These are phyloP conservation scores for Agriopis marginaria DNA, from an alignment of 2,888 invertebrate species.

Conservation along the genomic window DNA sequence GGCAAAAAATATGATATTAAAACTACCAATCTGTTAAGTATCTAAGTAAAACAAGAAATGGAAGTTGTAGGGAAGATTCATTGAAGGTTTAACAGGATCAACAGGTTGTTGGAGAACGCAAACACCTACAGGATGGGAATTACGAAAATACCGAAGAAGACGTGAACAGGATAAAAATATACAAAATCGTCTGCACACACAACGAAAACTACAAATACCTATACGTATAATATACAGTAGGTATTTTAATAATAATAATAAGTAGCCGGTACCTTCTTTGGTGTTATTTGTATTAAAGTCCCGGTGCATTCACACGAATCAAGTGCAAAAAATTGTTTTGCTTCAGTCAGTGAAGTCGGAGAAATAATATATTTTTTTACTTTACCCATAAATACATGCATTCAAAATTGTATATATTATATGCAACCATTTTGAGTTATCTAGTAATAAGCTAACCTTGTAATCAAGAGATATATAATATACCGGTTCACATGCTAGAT, in stretches of 20 bases:
- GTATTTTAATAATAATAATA: neutral
- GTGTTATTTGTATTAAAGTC: conserved; percentile 19
- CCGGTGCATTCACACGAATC: conserved; percentile 28
- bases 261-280: neutral
- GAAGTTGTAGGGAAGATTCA: neutral
- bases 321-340: conserved; percentile 53
- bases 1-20: no score
- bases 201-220: neutral
- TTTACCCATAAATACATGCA: neutral
- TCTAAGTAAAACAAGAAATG: neutral
- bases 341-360: conserved; percentile 29
- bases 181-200: neutral
- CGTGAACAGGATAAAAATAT: no score
- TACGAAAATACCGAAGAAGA: no score
- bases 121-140: neutral
- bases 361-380: conserved; percentile 8
- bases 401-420: neutral
- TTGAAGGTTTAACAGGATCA: neutral
- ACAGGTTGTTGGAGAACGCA: neutral
- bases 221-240: neutral
- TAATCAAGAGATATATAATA: neutral
- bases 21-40: no score
- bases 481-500: neutral
- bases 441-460: neutral
- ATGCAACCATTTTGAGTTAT: neutral